Evolutionary conservation across 2,888 invertebrate species (phyloP).

Genomic region (Shargacucullia verbasci): DNA sequence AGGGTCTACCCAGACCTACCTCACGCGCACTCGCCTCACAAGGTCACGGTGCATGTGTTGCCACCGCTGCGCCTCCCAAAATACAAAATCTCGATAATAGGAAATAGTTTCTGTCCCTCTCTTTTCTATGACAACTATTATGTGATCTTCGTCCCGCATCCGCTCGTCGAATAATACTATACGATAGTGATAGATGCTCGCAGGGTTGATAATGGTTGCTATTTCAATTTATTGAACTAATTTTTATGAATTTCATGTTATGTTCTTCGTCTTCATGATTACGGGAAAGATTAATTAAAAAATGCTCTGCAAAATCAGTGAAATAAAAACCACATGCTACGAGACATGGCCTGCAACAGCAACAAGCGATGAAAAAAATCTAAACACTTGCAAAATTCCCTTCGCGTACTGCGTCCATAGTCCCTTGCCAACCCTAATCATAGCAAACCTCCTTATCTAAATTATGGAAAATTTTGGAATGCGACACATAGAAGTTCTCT

Average conservation of each 20-base stretch:
- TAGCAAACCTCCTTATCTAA: conserved; percentile 88
- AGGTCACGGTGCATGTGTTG: conserved; percentile 82
- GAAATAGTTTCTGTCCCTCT: conserved; percentile 68
- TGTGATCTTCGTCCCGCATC: conserved; percentile 68
- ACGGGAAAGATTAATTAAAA: neutral
- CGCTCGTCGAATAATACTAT: conserved; percentile 72
- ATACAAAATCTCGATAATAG: conserved; percentile 81
- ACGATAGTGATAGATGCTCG: conserved; percentile 70
- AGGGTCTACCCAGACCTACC: conserved; percentile 80
- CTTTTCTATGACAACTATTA: conserved; percentile 54
- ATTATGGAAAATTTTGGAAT: conserved; percentile 89
- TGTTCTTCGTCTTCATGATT: neutral
- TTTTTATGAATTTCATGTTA: no score
- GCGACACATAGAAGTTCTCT: conserved; percentile 74
- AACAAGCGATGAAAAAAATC: conserved; percentile 18
- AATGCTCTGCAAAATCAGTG: neutral
- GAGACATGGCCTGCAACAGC: conserved; percentile 1
- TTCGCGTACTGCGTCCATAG: conserved; percentile 23
- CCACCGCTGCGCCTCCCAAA: conserved; percentile 78
- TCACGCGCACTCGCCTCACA: conserved; percentile 80
- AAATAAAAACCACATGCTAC: conserved; percentile 3
- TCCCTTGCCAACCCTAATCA: conserved; percentile 81
- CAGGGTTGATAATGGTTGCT: conserved; percentile 63
- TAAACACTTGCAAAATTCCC: conserved; percentile 35
- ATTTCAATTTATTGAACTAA: neutral